Base-by-base conservation (phyloP, 2,888 invertebrate species). In the Pimpla rufipes region DNA sequence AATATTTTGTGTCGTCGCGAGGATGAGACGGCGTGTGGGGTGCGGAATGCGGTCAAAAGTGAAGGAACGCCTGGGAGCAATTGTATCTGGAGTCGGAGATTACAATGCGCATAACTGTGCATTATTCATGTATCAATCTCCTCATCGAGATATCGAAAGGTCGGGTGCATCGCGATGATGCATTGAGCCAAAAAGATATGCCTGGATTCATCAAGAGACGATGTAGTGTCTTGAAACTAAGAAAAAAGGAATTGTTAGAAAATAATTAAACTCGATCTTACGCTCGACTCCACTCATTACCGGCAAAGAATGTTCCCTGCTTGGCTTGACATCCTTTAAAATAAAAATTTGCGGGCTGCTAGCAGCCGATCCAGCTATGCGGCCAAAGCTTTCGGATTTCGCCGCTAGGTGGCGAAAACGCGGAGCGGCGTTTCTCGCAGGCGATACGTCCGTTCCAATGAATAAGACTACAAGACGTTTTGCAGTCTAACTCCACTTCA, bases 31-130 rank as follows among this genome's bases (percentile, higher is more conserved):
- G 55, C 45, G 74, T 21, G 37, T 21, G 37, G 21, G 29, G 62
- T 16, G 29, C 10, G 70, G 83, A 77, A 80, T 83, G 73, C 73
- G 79, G 80, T 77, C 76, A 80, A 35, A 68, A 80, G 68, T 73
- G 79, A 80, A 76, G 75, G 70, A 71, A 67, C 79, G 66, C 40
- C 42, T 13, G 45, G 66, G 50, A 62, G 45, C 68, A 82, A 82
- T 78, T 82, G 8, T 18, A 64, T 64, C n/a, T 59, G 11, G 35
- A 70, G 23, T 18, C 21, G 18, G 37, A 62, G 64, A 78, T 68
- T 64, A 68, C 68, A 37, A 62, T 37, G 74, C 55, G 64, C 29
- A 37, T 45, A 1, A n/a, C 11, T 40, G 16, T 45, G 13, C 45
- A 52, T 18, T 52, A 18, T 59, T 16, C 18, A 40, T 64, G 10